phyloP scores from a whole-genome alignment of 2,797 vertebrate genomes.

The Coregonus suidteri region DNA sequence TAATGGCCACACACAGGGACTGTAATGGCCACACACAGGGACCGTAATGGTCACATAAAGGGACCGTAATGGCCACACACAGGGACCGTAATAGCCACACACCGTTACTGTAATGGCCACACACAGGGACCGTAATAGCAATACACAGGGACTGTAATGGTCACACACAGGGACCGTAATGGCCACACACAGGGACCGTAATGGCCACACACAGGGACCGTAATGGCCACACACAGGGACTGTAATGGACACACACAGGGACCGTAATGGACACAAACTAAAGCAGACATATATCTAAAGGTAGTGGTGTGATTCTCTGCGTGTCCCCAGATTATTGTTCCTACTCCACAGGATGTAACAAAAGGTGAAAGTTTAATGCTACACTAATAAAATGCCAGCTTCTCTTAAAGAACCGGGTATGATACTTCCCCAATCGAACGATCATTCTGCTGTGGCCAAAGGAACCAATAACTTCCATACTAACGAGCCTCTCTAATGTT shows the following conservation, averaged over 20 bases:
- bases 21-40: neutral
- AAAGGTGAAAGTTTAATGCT: constrained; percentile 67
- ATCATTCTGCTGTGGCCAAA: constrained; percentile 43
- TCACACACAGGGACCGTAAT: neutral
- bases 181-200: neutral
- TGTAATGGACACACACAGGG: neutral
- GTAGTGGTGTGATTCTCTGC: constrained; percentile 18
- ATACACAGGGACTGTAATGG: no score
- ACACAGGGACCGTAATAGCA: neutral
- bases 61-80: neutral
- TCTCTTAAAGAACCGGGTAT: constrained; percentile 50
- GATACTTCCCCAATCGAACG: constrained; percentile 58
- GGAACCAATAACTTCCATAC: constrained; percentile 62
- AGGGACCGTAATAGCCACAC: neutral
- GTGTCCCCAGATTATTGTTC: constrained; percentile 39
- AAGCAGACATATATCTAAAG: neutral
- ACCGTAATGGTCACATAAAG: neutral
- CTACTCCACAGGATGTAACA: constrained; percentile 44
- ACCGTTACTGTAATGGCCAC: neutral
- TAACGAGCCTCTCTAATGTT: constrained; percentile 39
- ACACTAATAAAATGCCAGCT: constrained; percentile 56
- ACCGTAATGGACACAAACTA: neutral
- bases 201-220: neutral
- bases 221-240: neutral
- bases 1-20: neutral